Conservation (phyloP, 2,113 vertebrate genomes). For the Euleptes europaea region DNA sequence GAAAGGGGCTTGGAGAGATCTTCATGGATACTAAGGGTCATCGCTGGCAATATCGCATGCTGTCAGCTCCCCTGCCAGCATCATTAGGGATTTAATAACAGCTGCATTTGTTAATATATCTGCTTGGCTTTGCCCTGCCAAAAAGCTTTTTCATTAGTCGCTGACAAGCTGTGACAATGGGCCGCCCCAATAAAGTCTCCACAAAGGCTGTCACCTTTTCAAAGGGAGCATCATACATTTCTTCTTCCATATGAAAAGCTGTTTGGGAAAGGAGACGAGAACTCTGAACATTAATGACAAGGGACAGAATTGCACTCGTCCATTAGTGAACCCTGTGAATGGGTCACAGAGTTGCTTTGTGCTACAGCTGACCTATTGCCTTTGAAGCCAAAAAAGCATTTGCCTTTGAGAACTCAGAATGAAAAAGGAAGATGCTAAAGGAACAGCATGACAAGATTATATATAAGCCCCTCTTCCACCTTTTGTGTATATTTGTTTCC, state of each 20-base stretch:
- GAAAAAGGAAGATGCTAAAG: neutral
- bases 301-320: neutral
- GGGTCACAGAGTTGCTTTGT: neutral
- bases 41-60: neutral
- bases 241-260: neutral
- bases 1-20: slow-evolving; percentile 8
- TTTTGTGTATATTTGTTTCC: neutral
- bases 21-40: neutral
- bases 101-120: slow-evolving; percentile 12
- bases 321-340: neutral
- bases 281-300: neutral
- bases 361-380: neutral
- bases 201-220: neutral
- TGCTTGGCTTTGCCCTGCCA: neutral
- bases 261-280: neutral
- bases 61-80: slow-evolving; percentile 10
- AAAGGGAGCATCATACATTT: neutral
- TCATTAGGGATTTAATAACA: slow-evolving; percentile 21
- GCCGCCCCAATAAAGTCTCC: neutral
- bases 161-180: neutral
- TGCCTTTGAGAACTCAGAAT: neutral
- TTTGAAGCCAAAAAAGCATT: neutral
- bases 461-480: neutral
- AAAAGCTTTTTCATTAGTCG: slow-evolving; percentile 12
- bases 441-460: neutral